These are phyloP conservation scores for Clarias platycephalus DNA, from an alignment of 2,797 vertebrate genomes.

Conservation along the genomic window DNA sequence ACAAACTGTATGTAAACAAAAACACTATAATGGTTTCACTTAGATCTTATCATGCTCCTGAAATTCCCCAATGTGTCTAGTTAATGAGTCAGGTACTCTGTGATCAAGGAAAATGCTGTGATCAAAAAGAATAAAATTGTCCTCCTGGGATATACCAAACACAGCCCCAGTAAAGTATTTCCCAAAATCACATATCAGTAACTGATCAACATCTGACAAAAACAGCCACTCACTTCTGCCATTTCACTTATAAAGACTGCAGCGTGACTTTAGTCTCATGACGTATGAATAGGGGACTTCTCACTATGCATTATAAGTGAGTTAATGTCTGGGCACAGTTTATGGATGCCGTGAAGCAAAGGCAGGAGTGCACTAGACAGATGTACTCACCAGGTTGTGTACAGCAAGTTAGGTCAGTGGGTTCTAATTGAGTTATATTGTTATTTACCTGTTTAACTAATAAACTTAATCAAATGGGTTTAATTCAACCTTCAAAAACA, in stretches of 20 bases:
- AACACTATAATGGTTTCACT: background rate
- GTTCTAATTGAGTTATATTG: background rate
- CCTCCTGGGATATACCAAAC: background rate
- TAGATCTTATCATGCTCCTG: background rate
- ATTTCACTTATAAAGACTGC: background rate
- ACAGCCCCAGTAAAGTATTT: background rate
- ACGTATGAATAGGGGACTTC: background rate
- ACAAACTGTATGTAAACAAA: background rate
- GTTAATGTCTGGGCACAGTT: background rate
- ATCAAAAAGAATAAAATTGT: background rate
- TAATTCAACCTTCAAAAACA: background rate
- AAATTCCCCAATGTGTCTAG: background rate
- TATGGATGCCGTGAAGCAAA: background rate
- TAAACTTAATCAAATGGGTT: background rate
- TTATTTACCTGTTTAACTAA: background rate
- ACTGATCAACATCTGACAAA: background rate
- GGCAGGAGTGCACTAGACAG: background rate
- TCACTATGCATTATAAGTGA: background rate
- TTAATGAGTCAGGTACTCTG: conserved; percentile 1
- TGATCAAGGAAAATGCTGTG: background rate
- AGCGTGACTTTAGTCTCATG: background rate
- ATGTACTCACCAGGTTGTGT: background rate
- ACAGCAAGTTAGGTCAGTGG: background rate
- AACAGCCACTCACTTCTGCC: background rate
- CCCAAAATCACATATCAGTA: background rate